These are phyloP conservation scores for Rhombomys opimus DNA, from an alignment of 2,113 vertebrate genomes.

Conservation along the genomic window DNA sequence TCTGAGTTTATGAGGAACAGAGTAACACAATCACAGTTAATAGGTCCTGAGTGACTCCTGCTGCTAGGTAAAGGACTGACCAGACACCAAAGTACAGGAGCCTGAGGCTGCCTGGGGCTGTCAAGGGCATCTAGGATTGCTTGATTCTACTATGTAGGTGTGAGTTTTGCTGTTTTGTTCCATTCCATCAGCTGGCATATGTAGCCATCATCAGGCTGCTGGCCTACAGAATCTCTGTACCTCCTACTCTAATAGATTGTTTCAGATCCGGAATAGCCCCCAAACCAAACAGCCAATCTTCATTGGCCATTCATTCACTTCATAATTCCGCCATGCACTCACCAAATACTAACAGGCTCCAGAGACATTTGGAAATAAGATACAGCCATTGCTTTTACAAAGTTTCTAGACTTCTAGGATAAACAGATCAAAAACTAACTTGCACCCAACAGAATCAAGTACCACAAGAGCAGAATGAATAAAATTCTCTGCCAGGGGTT, in stretches of 20 bases:
- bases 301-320: neutral
- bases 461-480: slow-evolving; percentile 35
- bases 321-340: neutral
- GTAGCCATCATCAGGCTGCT: neutral
- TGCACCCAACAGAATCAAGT: slow-evolving; percentile 23
- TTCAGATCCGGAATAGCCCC: neutral
- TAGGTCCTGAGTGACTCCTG: neutral
- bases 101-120: neutral
- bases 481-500: slow-evolving; percentile 54
- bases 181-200: neutral
- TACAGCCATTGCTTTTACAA: slow-evolving; percentile 14
- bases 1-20: neutral
- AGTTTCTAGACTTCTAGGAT: slow-evolving; percentile 25
- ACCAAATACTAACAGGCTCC: slow-evolving; percentile 16
- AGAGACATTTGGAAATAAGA: slow-evolving; percentile 21
- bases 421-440: slow-evolving; percentile 51
- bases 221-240: neutral
- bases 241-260: neutral
- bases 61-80: neutral
- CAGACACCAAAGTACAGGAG: neutral
- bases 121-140: neutral
- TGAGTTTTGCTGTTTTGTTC: neutral
- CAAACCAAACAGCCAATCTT: neutral
- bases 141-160: neutral
- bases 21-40: neutral